Evolutionary conservation across 2,797 vertebrate species (phyloP).

Genomic region (Paramormyrops hopkinsi): DNA sequence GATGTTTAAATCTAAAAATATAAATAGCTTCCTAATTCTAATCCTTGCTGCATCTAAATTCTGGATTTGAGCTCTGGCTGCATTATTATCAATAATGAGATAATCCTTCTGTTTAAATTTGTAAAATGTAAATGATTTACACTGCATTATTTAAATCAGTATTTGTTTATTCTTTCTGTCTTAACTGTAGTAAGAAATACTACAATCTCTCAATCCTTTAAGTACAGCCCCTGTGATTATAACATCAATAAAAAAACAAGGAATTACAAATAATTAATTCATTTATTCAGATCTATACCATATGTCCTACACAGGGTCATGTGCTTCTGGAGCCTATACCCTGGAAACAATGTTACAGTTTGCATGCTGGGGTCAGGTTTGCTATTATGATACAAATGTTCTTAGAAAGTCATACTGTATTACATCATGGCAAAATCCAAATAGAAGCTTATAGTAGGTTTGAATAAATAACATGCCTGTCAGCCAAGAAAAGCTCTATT

Average conservation of each 20-base stretch:
- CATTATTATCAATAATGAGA: neutral
- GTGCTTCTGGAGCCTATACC: neutral
- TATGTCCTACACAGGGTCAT: neutral
- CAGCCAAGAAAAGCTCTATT: neutral
- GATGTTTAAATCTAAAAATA: neutral
- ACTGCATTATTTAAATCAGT: neutral
- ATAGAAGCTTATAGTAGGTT: neutral
- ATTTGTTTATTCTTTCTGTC: neutral
- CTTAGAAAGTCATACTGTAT: neutral
- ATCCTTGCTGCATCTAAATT: neutral
- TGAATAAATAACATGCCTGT: neutral
- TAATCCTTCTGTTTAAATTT: conserved; percentile 44
- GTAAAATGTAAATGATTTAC: conserved; percentile 31
- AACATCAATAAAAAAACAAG: neutral
- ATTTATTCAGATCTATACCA: neutral
- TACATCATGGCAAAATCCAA: neutral
- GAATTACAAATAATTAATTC: neutral
- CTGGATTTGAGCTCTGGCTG: neutral
- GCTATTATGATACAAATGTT: neutral
- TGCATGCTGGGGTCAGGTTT: neutral
- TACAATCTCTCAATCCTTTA: neutral
- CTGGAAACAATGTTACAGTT: neutral
- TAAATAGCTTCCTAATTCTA: neutral
- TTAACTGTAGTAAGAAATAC: neutral
- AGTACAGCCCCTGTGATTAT: neutral